Base-by-base conservation (phyloP, 2,113 vertebrate genomes). In the Herpetotheres cachinnans region DNA sequence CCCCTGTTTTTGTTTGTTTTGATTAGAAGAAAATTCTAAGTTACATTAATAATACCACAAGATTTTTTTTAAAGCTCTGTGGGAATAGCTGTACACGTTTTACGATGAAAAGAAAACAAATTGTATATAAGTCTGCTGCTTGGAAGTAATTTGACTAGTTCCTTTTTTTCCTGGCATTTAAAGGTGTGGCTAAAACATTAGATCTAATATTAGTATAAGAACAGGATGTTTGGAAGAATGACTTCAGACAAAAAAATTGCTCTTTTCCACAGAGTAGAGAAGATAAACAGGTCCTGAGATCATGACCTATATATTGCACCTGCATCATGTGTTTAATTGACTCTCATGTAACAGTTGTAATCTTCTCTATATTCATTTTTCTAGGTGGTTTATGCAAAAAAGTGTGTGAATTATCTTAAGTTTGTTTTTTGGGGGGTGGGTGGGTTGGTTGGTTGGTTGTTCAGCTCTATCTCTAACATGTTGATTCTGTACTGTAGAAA, bases 381-480 rank as follows among this genome's bases (percentile, higher is more conserved):
- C 11, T 32, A 71, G 22, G 17, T 25, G 6, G 2, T 26, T 3
- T 24, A 29, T 47, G 7, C 7, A 72, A 63, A 69, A 62, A 63
- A n/a, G 1, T 5, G 1, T 36, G 4, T 74, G 13, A 54, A 40
- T 32, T 62, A 20, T 36, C 8, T 66, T 30, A 27, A 81, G 2
- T 3, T 36, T 15, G 3, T 9, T 1, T 3, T 58, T 65, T 16
- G 19, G 9, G 1, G 11, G 40, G n/a, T n/a, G n/a, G 59, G 10
- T 1, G n/a, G 66, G 42, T 66, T 36, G 1, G 5, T 36, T 55
- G 4, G 1, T 27, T 46, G 11, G 1, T 59, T 89, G n/a, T 77
- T 71, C 21, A 13, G 10, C 3, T 29, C 1, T 58, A 0, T 61
- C 8, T 56, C 29, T 40, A 76, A 38, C 4, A 13, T 19, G 15